Percentiles rank a stretch among this genome's conserved stretches.
Evolutionary conservation across 2,888 invertebrate species (phyloP).

Genomic region (Nezara viridula): DNA sequence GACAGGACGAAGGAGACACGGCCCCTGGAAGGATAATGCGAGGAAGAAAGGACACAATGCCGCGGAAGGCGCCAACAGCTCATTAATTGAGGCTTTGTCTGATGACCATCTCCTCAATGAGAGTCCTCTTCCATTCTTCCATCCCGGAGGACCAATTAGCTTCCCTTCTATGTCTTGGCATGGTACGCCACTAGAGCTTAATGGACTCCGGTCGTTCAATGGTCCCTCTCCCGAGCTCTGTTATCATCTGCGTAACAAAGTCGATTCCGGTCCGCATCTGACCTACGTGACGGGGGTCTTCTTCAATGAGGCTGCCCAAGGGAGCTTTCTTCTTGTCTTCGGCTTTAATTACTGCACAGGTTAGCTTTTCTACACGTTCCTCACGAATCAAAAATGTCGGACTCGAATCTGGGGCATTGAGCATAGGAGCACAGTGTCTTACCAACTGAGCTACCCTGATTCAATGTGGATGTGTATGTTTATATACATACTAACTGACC

Average conservation of each 20-base stretch:
- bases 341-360: background rate
- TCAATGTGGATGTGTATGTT: too few species aligned
- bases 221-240: background rate
- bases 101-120: conserved; percentile 20
- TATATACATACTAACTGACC: too few species aligned
- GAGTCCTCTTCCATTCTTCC: conserved; percentile 16
- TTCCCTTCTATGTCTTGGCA: background rate
- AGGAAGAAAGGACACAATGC: background rate
- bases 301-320: background rate
- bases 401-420: too few species aligned
- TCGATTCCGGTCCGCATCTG: conserved; percentile 12
- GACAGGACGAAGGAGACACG: background rate
- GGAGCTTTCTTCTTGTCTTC: background rate
- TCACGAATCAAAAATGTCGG: background rate
- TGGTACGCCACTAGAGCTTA: conserved; percentile 22
- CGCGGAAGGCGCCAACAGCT: conserved; percentile 45
- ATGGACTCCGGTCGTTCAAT: background rate
- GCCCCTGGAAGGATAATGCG: background rate
- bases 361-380: background rate
- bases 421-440: too few species aligned
- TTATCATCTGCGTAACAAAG: conserved; percentile 47
- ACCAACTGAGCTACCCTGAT: too few species aligned
- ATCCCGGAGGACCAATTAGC: background rate
- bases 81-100: conserved; percentile 44
- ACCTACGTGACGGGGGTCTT: background rate